These are phyloP conservation scores for Ciconia maguari DNA, from an alignment of 2,113 vertebrate species.

Conservation along the genomic window DNA sequence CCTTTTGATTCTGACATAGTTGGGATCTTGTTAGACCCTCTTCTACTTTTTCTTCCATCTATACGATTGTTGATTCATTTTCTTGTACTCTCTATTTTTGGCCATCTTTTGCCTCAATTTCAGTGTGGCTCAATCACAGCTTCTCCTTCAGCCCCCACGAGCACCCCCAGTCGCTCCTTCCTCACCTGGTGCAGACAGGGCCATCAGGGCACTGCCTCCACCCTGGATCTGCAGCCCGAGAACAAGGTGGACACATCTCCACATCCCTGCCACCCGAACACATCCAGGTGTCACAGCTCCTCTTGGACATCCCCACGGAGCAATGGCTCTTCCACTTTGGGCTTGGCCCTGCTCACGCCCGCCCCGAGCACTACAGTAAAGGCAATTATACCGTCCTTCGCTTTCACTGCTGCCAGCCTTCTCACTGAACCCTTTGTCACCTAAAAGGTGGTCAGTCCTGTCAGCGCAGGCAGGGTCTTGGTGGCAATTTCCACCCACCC, in stretches of 20 bases:
- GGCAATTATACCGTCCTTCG: accelerated
- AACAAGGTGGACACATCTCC: accelerated
- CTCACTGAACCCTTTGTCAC: not conserved
- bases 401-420: not conserved
- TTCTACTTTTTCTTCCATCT: not conserved
- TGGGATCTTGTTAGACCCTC: not conserved
- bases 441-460: not conserved
- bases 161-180: accelerated
- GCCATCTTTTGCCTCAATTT: not conserved
- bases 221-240: not conserved
- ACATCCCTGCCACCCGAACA: not conserved
- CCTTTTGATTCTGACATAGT: not conserved
- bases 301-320: accelerated
- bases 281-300: not conserved
- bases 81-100: not conserved
- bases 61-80: not conserved
- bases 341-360: accelerated
- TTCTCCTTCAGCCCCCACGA: not conserved
- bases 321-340: not conserved
- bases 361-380: accelerated
- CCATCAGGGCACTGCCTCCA: not conserved
- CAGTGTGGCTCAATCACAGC: not conserved
- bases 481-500: not conserved
- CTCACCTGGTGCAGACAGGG: accelerated
- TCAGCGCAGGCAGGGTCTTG: not conserved